These are phyloP conservation scores for Tipula vernalis DNA, from an alignment of 2,888 invertebrate species.

Conservation along the genomic window DNA sequence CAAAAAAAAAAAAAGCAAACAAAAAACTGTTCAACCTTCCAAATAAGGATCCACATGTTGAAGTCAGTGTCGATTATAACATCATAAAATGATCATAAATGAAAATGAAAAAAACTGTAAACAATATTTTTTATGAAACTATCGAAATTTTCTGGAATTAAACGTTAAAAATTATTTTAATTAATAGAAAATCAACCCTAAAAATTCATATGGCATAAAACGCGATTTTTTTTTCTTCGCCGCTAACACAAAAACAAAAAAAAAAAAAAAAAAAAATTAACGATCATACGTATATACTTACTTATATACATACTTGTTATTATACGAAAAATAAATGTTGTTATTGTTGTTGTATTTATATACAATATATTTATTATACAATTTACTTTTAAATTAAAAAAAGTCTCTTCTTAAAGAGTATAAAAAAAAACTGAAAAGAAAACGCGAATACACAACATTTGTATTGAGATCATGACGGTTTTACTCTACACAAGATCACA, in stretches of 20 bases:
- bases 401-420: not conserved
- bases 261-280: not conserved
- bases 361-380: not conserved
- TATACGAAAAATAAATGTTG: not conserved
- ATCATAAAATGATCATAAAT: conserved; percentile 18
- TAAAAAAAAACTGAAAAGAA: not conserved
- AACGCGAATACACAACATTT: not conserved
- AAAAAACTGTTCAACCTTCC: conserved; percentile 27
- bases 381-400: not conserved
- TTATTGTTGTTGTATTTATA: not conserved
- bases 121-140: not conserved
- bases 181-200: not conserved
- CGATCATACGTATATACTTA: not conserved
- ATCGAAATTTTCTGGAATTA: conserved; percentile 5
- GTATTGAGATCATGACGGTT: not conserved
- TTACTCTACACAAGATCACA: not conserved
- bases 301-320: not conserved
- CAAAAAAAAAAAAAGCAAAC: not conserved
- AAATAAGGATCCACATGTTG: conserved; percentile 37
- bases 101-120: not conserved
- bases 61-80: conserved; percentile 33
- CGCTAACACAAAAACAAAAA: not conserved
- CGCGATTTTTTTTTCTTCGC: not conserved
- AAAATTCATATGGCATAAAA: not conserved
- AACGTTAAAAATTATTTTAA: not conserved